Percentiles rank a stretch among this genome's conserved stretches.
Conservation (phyloP, 2,888 invertebrate genomes). For the Hyalella azteca region DNA sequence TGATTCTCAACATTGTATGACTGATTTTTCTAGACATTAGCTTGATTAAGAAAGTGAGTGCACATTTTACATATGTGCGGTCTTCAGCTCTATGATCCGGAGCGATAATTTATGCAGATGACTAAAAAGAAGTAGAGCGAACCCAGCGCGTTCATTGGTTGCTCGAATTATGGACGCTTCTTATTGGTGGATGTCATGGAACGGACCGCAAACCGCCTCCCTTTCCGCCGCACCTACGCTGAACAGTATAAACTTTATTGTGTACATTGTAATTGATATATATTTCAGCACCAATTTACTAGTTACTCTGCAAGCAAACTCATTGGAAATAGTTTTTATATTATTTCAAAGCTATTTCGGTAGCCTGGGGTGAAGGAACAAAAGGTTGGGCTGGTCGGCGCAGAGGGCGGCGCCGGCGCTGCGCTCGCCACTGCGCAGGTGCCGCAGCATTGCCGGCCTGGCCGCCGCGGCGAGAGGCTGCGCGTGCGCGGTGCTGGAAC, state of each 20-base stretch:
- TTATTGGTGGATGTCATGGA: neutral
- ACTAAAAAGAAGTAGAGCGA: constrained; percentile 11
- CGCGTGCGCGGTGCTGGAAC: neutral
- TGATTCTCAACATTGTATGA: too few relatives aligned
- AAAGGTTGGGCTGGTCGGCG: neutral
- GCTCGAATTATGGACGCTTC: neutral
- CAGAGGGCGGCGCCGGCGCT: constrained; percentile 16
- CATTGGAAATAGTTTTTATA: too few relatives aligned
- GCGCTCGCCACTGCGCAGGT: constrained; percentile 9
- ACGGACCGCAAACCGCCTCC: too few relatives aligned
- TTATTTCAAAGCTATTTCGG: too few relatives aligned
- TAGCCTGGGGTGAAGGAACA: too few relatives aligned
- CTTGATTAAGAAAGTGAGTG: constrained; percentile 17
- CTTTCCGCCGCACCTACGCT: too few relatives aligned
- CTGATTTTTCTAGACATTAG: too few relatives aligned
- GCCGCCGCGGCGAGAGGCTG: neutral
- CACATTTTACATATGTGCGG: neutral
- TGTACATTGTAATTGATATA: too few relatives aligned
- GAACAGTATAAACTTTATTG: too few relatives aligned
- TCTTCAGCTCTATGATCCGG: neutral
- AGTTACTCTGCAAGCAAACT: too few relatives aligned
- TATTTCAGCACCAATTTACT: too few relatives aligned
- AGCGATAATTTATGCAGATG: constrained; percentile 8
- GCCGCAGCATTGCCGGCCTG: neutral
- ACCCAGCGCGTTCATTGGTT: constrained; percentile 1